These are phyloP conservation scores for Philaethria dido DNA, from an alignment of 2,888 invertebrate species.

Conservation along the genomic window DNA sequence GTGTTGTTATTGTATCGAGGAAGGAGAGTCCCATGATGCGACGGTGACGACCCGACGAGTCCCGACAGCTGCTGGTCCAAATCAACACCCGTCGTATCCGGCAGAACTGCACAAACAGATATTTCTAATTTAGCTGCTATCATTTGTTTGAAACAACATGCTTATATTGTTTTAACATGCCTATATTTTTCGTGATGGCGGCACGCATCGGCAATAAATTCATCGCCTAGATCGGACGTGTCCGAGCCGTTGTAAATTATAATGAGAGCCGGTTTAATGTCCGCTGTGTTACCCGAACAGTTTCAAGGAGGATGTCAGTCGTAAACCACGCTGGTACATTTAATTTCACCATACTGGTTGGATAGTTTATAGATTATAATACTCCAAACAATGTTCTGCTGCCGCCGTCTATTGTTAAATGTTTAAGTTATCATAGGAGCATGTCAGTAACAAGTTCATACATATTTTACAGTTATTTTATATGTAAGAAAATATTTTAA, in stretches of 20 bases:
- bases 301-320: conserved; percentile 75
- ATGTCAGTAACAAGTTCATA: not conserved
- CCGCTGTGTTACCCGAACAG: conserved; percentile 50
- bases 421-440: not conserved
- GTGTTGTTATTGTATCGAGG: conserved; percentile 87
- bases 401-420: conserved; percentile 47
- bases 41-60: conserved; percentile 83
- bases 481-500: not conserved
- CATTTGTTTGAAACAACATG: conserved; percentile 31
- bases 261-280: conserved; percentile 77
- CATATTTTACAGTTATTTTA: not conserved
- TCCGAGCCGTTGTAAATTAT: conserved; percentile 76
- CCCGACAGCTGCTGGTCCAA: conserved; percentile 89
- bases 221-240: conserved; percentile 69
- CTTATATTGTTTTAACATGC: conserved; percentile 63
- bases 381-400: conserved; percentile 54
- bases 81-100: conserved; percentile 90
- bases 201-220: conserved; percentile 76
- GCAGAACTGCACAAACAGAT: conserved; percentile 85
- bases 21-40: conserved; percentile 84
- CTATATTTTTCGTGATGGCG: conserved; percentile 64
- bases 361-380: conserved; percentile 61
- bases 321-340: conserved; percentile 76
- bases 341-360: conserved; percentile 77
- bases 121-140: conserved; percentile 36